Conservation (phyloP, 2,113 vertebrate species). For the Eolophus roseicapilla region DNA sequence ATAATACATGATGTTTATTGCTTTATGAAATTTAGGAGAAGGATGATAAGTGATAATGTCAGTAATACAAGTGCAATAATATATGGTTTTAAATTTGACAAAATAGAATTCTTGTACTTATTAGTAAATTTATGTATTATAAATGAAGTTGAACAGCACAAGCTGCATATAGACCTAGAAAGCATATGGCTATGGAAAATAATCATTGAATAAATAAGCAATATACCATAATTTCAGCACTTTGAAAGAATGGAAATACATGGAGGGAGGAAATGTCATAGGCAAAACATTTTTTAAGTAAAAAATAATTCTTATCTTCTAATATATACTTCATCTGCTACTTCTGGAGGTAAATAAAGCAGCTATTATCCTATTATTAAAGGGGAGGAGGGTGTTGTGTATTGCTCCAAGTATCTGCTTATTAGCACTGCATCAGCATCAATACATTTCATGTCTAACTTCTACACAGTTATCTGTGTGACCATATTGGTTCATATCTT, state of each 20-base stretch:
- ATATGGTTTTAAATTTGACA: slow-evolving; percentile 23
- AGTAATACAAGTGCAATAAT: slow-evolving; percentile 16
- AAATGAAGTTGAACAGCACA: background rate
- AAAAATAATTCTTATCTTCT: background rate
- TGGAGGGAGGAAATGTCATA: background rate
- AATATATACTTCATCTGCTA: background rate
- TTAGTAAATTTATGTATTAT: background rate
- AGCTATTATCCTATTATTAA: background rate
- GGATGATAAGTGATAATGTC: slow-evolving; percentile 28
- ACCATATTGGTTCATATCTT: background rate
- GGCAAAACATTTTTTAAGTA: background rate
- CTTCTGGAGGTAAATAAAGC: background rate
- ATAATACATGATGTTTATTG: slow-evolving; percentile 55
- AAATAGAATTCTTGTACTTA: background rate
- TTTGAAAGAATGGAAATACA: background rate
- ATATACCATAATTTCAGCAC: background rate
- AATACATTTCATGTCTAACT: background rate
- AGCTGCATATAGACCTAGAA: background rate
- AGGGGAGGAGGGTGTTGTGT: background rate
- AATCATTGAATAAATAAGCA: background rate
- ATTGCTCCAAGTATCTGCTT: background rate
- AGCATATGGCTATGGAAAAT: background rate
- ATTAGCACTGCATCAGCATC: background rate
- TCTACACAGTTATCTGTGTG: background rate
- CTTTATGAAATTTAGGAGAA: slow-evolving; percentile 47